A percentile compares a stretch with the other conserved stretches of the same genome.
Evolutionary conservation across 1,140 invertebrate genomes (phyloP).

Genomic region (Subanguina moxae): DNA sequence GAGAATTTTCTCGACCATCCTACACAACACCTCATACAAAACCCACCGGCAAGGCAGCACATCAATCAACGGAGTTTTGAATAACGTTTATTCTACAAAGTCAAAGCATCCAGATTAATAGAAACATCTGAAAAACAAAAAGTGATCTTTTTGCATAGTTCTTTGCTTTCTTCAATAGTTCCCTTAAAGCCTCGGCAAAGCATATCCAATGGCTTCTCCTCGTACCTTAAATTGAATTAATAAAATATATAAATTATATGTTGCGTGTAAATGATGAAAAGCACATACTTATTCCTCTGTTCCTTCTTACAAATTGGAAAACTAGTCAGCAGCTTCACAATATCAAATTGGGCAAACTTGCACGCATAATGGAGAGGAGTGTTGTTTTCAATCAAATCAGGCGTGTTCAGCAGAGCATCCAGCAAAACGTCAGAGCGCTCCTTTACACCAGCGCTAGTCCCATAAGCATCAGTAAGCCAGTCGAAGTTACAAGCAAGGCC

Average conservation of each 20-base stretch:
- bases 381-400: conserved; percentile 9
- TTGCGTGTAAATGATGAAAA: background rate
- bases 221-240: conserved; percentile 4
- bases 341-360: background rate
- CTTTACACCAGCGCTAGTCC: background rate
- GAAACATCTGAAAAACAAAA: too few relatives aligned
- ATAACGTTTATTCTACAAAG: background rate
- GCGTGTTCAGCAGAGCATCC: conserved; percentile 12
- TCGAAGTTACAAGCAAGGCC: background rate
- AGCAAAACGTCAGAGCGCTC: conserved; percentile 1
- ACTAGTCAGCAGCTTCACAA: background rate
- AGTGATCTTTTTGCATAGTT: too few relatives aligned
- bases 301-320: background rate
- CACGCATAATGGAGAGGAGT: conserved; percentile 10
- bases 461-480: conserved; percentile 5
- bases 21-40: background rate
- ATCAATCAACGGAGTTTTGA: background rate
- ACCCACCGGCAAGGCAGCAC: background rate
- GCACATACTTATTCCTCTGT: conserved; percentile 4
- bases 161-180: background rate
- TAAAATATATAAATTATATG: conserved; percentile 6
- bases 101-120: too few relatives aligned
- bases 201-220: background rate
- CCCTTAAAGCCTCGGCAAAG: background rate
- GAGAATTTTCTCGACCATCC: background rate